Base-by-base conservation (phyloP, 2,888 invertebrate genomes). In the Drosophila paucipuncta region DNA sequence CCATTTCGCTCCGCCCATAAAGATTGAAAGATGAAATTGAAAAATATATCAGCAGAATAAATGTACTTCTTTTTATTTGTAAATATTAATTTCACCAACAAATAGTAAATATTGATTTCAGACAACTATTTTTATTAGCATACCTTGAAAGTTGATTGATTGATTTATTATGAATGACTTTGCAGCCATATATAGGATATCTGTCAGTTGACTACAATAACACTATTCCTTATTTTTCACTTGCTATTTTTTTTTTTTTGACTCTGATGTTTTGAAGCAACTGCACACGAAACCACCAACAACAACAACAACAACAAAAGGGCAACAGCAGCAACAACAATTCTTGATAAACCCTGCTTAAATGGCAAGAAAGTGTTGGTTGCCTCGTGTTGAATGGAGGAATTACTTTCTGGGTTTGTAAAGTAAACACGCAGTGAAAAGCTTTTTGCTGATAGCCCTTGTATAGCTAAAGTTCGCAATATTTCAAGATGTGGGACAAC, bases 251-350 rank as follows among this genome's bases (percentile, higher is more conserved):
- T 64, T 41, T 41, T 7, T 31, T 31, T 31, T 31, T 31, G 31
- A 83, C 81, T 75, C 76, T 76, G 74, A 74, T 77, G 71, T 57
- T 72, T 47, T 31, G 55, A 47, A 65, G 62, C 39, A 67, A 49
- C 53, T 50, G 68, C 59, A 52, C 22, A 37, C 41, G 53, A 63
- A 69, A 55, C 60, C 63, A 78, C 53, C 49, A 68, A 16, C 53
- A 59, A 35, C 33, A 62, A 43, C 13, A 53, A 18, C 53, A 63
- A 28, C 33, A 47, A 54, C 39, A 62, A 43, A 59, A 33, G 18
- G 2, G 22, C 22, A 33, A 5, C 31, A 18, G 35, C 47, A 37
- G 28, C 52, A 52, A 13, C n/a, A 43, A 43, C 58, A 30, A 16
- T 55, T 59, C 43, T 55, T 68, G 68, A 64, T 68, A 68, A 73